phyloP scores from a whole-genome alignment of 1,140 invertebrate species.

The Drosophila repletoides region DNA sequence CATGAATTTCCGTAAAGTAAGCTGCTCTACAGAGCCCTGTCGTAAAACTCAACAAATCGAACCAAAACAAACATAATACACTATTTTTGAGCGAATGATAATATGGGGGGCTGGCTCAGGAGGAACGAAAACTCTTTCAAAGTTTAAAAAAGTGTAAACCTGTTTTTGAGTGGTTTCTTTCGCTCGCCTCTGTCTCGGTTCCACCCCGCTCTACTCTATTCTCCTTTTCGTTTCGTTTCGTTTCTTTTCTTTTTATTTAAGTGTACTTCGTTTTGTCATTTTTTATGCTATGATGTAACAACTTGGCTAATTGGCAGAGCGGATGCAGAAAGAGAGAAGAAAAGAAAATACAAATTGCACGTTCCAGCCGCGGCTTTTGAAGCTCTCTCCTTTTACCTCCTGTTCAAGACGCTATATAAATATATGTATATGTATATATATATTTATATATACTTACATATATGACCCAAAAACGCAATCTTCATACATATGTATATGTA shows the following conservation, averaged over 20 bases:
- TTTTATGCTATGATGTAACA: constrained; percentile 71
- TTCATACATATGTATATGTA: neutral
- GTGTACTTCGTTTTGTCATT: constrained; percentile 53
- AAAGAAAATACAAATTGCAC: constrained; percentile 68
- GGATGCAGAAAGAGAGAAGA: constrained; percentile 55
- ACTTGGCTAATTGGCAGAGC: constrained; percentile 68
- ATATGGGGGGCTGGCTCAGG: neutral
- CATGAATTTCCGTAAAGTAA: constrained; percentile 64
- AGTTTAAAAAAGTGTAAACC: constrained; percentile 19
- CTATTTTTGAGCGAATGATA: constrained; percentile 12
- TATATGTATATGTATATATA: neutral
- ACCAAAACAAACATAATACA: constrained; percentile 39
- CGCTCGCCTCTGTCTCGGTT: neutral
- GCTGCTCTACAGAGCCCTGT: constrained; percentile 34
- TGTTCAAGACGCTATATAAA: constrained; percentile 7
- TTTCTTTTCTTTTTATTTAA: constrained; percentile 12
- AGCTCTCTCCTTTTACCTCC: constrained; percentile 4
- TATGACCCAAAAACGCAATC: neutral
- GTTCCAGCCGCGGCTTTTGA: constrained; percentile 15
- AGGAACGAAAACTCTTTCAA: constrained; percentile 16
- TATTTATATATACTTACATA: neutral
- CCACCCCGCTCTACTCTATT: neutral
- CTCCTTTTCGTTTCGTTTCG: constrained; percentile 2
- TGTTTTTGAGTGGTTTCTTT: constrained; percentile 36
- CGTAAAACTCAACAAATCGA: constrained; percentile 46